A percentile compares a stretch with the other conserved stretches of the same genome.
Evolutionary conservation across 1,140 invertebrate species (phyloP).

Genomic region (Drosophila truncata): DNA sequence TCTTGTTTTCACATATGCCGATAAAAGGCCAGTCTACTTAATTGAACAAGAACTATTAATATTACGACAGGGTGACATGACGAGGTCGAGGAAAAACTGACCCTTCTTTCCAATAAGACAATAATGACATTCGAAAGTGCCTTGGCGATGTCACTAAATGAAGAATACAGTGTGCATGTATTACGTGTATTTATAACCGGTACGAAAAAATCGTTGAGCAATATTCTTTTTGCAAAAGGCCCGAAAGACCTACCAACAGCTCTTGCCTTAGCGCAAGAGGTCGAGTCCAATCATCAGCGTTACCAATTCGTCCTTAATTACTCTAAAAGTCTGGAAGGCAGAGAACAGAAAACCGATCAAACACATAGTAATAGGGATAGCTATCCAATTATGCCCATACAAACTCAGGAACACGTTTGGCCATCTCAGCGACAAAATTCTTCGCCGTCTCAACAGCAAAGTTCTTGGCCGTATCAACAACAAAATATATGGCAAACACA

Average conservation of each 20-base stretch:
- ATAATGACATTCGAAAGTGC: constrained; percentile 14
- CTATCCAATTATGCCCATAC: not conserved
- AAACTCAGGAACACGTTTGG: constrained; percentile 9
- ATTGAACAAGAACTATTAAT: constrained; percentile 28
- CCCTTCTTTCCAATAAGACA: constrained; percentile 35
- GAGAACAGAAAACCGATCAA: constrained; percentile 4
- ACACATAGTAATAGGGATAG: constrained; percentile 9
- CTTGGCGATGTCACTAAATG: constrained; percentile 34
- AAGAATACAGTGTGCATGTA: constrained; percentile 21
- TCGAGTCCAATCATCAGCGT: constrained; percentile 18
- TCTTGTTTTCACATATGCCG: constrained; percentile 24
- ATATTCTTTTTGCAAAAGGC: constrained; percentile 18
- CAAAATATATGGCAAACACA: constrained; percentile 2
- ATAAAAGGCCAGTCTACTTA: constrained; percentile 1
- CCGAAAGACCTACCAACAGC: constrained; percentile 13
- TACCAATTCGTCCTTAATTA: constrained; percentile 14
- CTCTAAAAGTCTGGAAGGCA: not conserved
- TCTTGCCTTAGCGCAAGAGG: constrained; percentile 16
- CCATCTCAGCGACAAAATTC: not conserved
- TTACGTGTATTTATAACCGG: constrained; percentile 12
- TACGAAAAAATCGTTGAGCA: constrained; percentile 4
- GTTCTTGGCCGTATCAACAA: not conserved
- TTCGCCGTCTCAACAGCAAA: not conserved
- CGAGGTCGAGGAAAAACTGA: constrained; percentile 46
- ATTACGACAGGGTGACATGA: constrained; percentile 19